A percentile compares a stretch with the other conserved stretches of the same genome.
These are phyloP conservation scores for Perithous albicinctus DNA, from an alignment of 2,888 invertebrate species.

Conservation along the genomic window DNA sequence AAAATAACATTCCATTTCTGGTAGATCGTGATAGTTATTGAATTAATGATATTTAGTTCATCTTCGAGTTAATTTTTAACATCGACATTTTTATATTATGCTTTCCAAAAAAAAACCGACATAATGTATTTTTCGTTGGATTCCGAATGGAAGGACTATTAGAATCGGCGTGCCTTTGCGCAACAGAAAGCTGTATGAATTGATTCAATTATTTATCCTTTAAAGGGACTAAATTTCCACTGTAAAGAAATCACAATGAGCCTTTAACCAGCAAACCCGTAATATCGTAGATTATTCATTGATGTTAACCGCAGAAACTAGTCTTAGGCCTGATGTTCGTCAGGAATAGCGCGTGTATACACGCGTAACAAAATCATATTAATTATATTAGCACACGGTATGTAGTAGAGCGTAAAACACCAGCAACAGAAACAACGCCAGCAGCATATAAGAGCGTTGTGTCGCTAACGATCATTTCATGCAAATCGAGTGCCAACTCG, in stretches of 20 bases:
- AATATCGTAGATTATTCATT: conserved; percentile 57
- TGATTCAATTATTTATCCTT: background rate
- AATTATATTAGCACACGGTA: conserved; percentile 56
- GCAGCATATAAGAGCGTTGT: conserved; percentile 68
- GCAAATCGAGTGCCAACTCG: conserved; percentile 70
- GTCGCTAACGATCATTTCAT: conserved; percentile 72
- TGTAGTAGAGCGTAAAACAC: background rate
- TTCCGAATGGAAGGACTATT: background rate
- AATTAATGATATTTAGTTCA: too few species aligned
- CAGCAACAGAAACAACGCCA: conserved; percentile 18
- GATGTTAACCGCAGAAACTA: conserved; percentile 56
- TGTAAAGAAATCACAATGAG: conserved; percentile 14
- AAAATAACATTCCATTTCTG: too few species aligned
- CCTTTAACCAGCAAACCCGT: conserved; percentile 23
- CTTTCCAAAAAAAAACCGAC: background rate
- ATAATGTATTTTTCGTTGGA: background rate
- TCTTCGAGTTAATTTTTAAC: background rate
- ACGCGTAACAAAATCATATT: conserved; percentile 61
- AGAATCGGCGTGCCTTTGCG: background rate
- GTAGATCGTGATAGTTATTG: too few species aligned
- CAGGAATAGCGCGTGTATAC: conserved; percentile 49
- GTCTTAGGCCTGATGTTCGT: conserved; percentile 40
- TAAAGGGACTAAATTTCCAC: background rate
- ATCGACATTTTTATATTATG: background rate
- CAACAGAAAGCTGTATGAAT: background rate